Percentiles rank a stretch among this genome's conserved stretches.
Conservation (phyloP, 2,113 vertebrate genomes). For the Amblyornis subalaris region DNA sequence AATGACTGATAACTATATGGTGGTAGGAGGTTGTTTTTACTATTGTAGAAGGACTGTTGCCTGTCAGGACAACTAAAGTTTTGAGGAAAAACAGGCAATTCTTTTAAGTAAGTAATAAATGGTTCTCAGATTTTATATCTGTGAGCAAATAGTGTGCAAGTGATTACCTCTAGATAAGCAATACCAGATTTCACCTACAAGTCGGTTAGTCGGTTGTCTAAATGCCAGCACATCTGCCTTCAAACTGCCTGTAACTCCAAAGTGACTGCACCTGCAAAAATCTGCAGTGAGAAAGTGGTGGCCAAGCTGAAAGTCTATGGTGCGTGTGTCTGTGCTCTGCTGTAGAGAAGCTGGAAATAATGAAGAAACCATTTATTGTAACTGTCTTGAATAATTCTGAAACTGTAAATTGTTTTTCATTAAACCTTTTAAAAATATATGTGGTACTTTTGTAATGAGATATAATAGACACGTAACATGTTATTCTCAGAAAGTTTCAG, state of each 20-base stretch:
- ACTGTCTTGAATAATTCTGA: neutral
- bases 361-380: neutral
- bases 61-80: neutral
- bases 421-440: neutral
- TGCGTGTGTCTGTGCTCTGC: neutral
- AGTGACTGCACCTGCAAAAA: constrained; percentile 14
- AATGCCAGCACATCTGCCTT: constrained; percentile 29
- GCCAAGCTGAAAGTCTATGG: neutral
- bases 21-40: neutral
- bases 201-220: constrained; percentile 3
- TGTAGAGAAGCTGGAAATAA: neutral
- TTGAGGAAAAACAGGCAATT: neutral
- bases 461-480: neutral
- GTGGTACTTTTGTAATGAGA: neutral
- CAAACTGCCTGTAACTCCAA: neutral
- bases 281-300: neutral
- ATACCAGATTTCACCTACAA: constrained; percentile 2
- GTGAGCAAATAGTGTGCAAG: neutral
- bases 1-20: neutral
- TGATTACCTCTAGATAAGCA: neutral
- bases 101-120: neutral
- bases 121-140: neutral
- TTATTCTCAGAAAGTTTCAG: neutral
- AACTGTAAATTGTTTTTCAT: neutral
- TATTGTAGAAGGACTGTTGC: neutral